Evolutionary conservation across 2,797 vertebrate species (phyloP), one percentile per base, ranked within the genome.

Genomic region (Muscicapa comitata): DNA sequence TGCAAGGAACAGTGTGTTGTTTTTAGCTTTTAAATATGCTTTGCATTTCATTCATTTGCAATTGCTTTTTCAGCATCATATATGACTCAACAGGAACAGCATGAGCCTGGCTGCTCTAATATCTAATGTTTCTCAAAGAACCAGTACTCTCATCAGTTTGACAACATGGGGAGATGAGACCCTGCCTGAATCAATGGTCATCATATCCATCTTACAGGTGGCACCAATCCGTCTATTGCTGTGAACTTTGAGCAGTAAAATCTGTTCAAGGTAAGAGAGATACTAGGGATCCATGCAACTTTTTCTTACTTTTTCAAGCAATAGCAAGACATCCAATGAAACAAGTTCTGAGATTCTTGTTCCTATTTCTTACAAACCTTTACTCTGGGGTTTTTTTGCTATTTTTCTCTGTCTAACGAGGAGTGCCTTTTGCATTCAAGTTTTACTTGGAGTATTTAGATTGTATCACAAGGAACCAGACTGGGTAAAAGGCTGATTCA

Each of bases 341-440:
- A 33, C 2, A 62, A 51, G 7, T 48, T 70, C 26, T 55, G 63
- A 78, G 20, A 40, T 51, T 73, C 10, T 37, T 58, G 3, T 61
- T 72, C 38, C 25, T 70, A 35, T 26, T 68, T 80, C 7, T 17
- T 20, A 5, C 3, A 3, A 54, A 31, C 2, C 5, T 42, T 72
- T 33, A 10, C 12, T 54, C 33, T 45, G 5, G 2, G 2, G 0
- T n/a, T 65, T 68, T 65, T 72, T 12, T 2, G 0, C 5, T 70
- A 2, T 83, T 74, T 83, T 71, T 1, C 45, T 67, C 24, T n/a
- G 15, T 40, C 6, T 42, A 59, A 53, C 8, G 45, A 82, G 58
- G 12, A 66, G 3, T 38, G 13, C 4, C 4, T 3, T 67, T 38
- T 83, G 8, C 35, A 62, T 19, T 71, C 6, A n/a, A 2, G 15